Base-by-base conservation (phyloP, 2,797 vertebrate genomes). In the Cottoperca gobio region DNA sequence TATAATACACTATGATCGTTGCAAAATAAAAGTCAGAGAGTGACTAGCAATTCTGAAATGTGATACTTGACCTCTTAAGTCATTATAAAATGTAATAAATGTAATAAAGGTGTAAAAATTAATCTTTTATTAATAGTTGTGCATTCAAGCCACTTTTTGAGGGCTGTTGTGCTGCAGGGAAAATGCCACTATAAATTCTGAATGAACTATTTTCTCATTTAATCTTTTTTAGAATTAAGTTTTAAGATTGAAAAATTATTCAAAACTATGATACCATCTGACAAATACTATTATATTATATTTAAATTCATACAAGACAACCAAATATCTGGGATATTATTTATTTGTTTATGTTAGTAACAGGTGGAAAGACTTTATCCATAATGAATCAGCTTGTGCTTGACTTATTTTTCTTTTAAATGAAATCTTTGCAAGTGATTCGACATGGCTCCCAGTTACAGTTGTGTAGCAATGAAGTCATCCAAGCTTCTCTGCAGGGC, bases 401-500 rank as follows among this genome's bases (percentile, higher is more conserved):
- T 48, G 5, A 6, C 3, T 45, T 6, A 37, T 45, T 63, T 21
- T 49, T 8, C 1, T 50, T 48, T 57, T 12, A 13, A 13, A 52
- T 59, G 0, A 35, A 67, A 57, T 60, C 52, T n/a, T 45, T 45
- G 40, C 2, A 72, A 35, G 10, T 42, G 59, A 43, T 74, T 43
- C 2, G 62, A 28, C 39, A 28, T n/a, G 0, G 23, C 49, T 71
- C 14, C 16, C 21, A 35, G 13, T 88, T 92, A 93, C 52, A 92
- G 63, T 24, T 87, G 33, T 35, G 64, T 1, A 16, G 91, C 26
- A 0, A 50, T 77, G 50, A 93, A 92, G 61, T 92, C 79, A 2
- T 68, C 52, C 53, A 88, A 78, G 10, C 42, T 52, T 68, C 75
- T 73, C 85, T 90, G 87, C 67, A 93, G 73, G 43, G 70, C 90